A percentile compares a stretch with the other conserved stretches of the same genome.
Evolutionary conservation across 2,888 invertebrate genomes (phyloP).

Genomic region (Zele albiditarsus): DNA sequence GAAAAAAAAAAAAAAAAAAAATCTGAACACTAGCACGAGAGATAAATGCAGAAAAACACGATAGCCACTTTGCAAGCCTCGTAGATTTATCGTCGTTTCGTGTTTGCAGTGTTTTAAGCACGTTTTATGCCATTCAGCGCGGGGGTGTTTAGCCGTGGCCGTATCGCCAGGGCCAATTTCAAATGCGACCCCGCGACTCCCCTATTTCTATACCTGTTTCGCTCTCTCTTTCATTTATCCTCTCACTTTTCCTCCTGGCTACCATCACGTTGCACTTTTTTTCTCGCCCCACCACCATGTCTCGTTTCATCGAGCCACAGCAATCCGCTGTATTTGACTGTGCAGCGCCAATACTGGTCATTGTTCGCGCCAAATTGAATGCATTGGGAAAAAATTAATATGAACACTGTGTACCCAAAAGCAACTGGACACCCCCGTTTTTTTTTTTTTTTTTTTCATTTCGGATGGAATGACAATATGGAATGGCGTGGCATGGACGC

Average conservation of each 20-base stretch:
- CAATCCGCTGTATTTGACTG: conserved; percentile 55
- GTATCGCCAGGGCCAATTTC: conserved; percentile 48
- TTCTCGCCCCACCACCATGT: conserved; percentile 38
- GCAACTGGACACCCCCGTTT: conserved; percentile 41
- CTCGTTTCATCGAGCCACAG: conserved; percentile 42
- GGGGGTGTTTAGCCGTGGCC: conserved; percentile 37
- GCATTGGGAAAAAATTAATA: conserved; percentile 60
- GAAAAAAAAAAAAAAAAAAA: conserved; percentile 28
- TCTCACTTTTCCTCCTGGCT: conserved; percentile 9
- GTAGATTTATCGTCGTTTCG: conserved; percentile 46
- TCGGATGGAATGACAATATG: conserved; percentile 32
- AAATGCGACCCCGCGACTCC: conserved; percentile 36
- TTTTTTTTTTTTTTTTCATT: conserved; percentile 36
- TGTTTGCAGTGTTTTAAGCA: conserved; percentile 51
- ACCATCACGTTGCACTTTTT: conserved; percentile 28
- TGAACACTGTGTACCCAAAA: conserved; percentile 53
- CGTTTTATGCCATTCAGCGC: conserved; percentile 48
- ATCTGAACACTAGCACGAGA: conserved; percentile 32
- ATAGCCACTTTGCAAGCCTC: conserved; percentile 44
- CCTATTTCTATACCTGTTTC: conserved; percentile 29
- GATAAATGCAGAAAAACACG: conserved; percentile 35
- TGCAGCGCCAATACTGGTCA: conserved; percentile 54
- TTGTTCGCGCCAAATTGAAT: conserved; percentile 63
- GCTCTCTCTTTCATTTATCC: conserved; percentile 8
- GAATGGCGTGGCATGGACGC: conserved; percentile 21